Evolutionary conservation across 2,888 invertebrate species (phyloP).

Genomic region (Caradrina clavipalpis): DNA sequence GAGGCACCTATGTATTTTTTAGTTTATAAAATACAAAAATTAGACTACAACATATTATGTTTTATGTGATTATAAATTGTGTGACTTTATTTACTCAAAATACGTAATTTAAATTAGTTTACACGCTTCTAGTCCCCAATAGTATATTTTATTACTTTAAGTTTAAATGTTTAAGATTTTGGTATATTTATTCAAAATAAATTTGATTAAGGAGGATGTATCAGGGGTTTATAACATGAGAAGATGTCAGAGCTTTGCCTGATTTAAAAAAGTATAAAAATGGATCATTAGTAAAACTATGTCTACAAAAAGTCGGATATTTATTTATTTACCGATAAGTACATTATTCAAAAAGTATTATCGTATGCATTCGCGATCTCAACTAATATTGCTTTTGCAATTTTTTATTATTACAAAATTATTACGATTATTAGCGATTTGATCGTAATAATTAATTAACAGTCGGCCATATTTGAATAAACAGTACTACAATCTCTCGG

Average conservation of each 20-base stretch:
- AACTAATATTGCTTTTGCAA: neutral
- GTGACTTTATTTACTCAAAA: neutral
- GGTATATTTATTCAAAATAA: conserved; percentile 8
- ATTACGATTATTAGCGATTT: neutral
- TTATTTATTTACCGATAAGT: neutral
- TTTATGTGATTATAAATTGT: neutral
- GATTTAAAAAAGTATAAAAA: conserved; percentile 19
- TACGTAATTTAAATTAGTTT: conserved; percentile 11
- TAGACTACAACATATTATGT: neutral
- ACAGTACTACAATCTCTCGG: neutral
- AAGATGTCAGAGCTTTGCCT: conserved; percentile 4
- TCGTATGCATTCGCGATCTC: conserved; percentile 19
- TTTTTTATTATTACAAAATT: neutral
- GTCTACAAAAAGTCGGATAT: neutral
- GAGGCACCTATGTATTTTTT: neutral
- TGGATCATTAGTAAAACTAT: conserved; percentile 5
- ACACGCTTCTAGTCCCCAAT: conserved; percentile 43
- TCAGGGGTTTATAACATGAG: conserved; percentile 4
- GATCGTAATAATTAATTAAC: neutral
- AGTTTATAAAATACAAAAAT: conserved; percentile 1
- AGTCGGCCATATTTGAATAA: neutral
- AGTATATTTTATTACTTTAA: conserved; percentile 38
- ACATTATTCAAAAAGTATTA: neutral
- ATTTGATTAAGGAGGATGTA: conserved; percentile 2
- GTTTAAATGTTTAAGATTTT: conserved; percentile 10